Percentiles rank a stretch among this genome's conserved stretches.
Evolutionary conservation across 35 echinoderm and acorn worm genomes (phyloP).

Genomic region (Holothuria glaberrima): DNA sequence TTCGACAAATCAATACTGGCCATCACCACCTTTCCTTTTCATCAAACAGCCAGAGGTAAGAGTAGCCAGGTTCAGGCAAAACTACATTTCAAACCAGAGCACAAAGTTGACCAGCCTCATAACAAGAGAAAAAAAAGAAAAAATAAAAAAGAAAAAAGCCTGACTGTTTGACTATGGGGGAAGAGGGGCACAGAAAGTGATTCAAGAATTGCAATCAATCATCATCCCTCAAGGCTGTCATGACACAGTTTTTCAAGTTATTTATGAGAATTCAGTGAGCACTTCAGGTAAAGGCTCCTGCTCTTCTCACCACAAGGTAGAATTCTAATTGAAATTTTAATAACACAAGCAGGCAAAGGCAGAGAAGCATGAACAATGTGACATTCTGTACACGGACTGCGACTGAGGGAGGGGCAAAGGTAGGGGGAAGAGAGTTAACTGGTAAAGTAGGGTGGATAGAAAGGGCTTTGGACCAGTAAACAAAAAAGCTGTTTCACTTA

Average conservation of each 20-base stretch:
- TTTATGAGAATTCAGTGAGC: not conserved
- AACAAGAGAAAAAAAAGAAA: not conserved
- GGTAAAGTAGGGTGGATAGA: too few relatives aligned
- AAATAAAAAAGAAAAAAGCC: too few relatives aligned
- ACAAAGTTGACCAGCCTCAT: conserved; percentile 1
- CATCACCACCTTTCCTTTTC: not conserved
- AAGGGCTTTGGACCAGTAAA: too few relatives aligned
- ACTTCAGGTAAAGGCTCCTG: conserved; percentile 33
- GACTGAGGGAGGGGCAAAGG: too few relatives aligned
- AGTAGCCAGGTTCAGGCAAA: conserved; percentile 1
- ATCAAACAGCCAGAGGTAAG: conserved; percentile 18
- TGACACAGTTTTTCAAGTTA: conserved; percentile 44
- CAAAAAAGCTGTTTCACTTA: too few relatives aligned
- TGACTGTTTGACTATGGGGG: conserved; percentile 28
- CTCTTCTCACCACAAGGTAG: conserved; percentile 10
- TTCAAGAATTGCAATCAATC: conserved; percentile 36
- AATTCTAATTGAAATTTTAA: conserved; percentile 52
- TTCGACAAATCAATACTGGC: conserved; percentile 6
- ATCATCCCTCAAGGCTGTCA: conserved; percentile 14
- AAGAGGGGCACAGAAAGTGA: conserved; percentile 31
- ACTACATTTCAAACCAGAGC: not conserved
- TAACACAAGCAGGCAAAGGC: not conserved
- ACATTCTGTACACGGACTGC: too few relatives aligned
- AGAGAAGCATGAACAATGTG: too few relatives aligned
- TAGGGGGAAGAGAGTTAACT: too few relatives aligned